Evolutionary conservation across 2,888 invertebrate genomes (phyloP).

Genomic region (Liposcelis brunnea): DNA sequence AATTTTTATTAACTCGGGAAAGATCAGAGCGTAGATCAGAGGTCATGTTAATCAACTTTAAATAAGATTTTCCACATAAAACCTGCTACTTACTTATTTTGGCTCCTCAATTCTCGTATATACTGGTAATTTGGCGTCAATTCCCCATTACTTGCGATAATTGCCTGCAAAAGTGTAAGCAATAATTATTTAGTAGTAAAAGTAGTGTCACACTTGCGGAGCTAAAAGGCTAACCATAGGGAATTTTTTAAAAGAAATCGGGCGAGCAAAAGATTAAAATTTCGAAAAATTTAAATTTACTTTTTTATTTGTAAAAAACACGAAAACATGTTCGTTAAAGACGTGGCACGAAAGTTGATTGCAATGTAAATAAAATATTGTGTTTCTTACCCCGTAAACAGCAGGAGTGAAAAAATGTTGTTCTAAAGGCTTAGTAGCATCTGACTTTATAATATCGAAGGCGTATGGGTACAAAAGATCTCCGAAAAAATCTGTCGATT

Average conservation of each 20-base stretch:
- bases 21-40: no score
- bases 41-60: no score
- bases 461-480: conserved; percentile 79
- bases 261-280: no score
- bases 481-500: conserved; percentile 96
- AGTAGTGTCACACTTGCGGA: no score
- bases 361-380: no score
- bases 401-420: conserved; percentile 57
- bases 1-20: conserved; percentile 1
- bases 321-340: no score
- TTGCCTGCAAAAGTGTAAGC: conserved; percentile 47
- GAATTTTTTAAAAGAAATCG: no score
- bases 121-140: conserved; percentile 89
- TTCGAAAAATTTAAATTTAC: no score
- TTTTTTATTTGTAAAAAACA: no score
- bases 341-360: no score
- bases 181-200: conserved; percentile 10
- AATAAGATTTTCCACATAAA: no score
- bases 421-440: conserved; percentile 60
- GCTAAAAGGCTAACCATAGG: no score
- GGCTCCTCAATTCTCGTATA: conserved; percentile 70
- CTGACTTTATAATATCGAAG: conserved; percentile 70
- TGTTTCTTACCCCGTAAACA: conserved; percentile 49
- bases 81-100: conserved; percentile 33
- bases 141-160: conserved; percentile 88